Base-by-base conservation (phyloP, 1,140 invertebrate genomes). In the Marisa cornuarietis region DNA sequence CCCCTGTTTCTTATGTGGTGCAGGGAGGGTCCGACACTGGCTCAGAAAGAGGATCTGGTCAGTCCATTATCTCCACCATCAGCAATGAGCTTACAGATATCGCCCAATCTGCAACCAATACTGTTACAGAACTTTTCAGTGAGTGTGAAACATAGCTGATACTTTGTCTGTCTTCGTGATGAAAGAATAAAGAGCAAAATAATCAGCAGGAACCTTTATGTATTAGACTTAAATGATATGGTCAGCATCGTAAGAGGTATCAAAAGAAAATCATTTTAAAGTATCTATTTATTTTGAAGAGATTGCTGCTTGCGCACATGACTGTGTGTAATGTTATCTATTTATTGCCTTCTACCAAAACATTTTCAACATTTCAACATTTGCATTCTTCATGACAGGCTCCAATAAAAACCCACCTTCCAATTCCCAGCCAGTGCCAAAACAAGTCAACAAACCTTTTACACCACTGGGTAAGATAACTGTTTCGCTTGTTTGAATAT, bases 11-110 rank as follows among this genome's bases (percentile, higher is more conserved):
- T 58, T 11, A 58, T 58, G 54, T 58, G 69, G 24, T 11, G 24
- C 76, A 77, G 76, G 76, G 62, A 26, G 76, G 76, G 31, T 63
- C 66, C 75, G 80, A 79, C n/a, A 24, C 61, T 18, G 81, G 82
- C 63, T 82, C 83, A 52, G 85, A 87, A 69, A 80, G 84, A 75
- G 83, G 85, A 6, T 87, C 86, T 31, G 76, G 76, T n/a, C 76
- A 77, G 6, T 90, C 89, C 31, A 83, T 90, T 68, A 89, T 90
- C 61, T 90, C 89, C 24, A 87, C 88, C 16, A 87, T 91, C 22
- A 90, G 88, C 79, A 88, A 86, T 76, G 90, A 90, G 54, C 76
- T 91, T 14, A 89, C 85, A 66, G 88, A 88, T 71, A 86, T 88
- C 65, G 88, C 88, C 13, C 87, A 88, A 54, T 85, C 85, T 74